Base-by-base conservation (phyloP, 2,888 invertebrate genomes). In the Ormyrus nitidulus region DNA sequence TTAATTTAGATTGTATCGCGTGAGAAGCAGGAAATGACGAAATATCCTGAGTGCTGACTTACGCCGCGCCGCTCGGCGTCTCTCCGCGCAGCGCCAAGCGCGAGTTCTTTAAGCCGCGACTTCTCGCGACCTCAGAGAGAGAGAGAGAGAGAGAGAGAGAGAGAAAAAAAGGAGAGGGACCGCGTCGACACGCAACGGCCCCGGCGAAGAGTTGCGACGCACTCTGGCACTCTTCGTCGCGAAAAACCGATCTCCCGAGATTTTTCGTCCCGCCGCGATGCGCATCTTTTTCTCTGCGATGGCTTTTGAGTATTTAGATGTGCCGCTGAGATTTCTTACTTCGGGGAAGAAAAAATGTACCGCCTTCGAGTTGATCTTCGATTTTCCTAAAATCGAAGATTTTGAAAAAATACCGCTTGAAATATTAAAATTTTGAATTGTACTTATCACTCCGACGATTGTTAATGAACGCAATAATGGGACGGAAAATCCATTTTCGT, bases 1-100 rank as follows among this genome's bases (percentile, higher is more conserved):
- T 90, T 90, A 90, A 90, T 90, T 90, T 90, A 90, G 90, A 90
- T 90, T 90, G 90, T 90, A 90, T 90, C 90, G 90, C 90, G 90
- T 90, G 90, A 90, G 90, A 90, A 90, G 90, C 90, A 90, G 90
- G 90, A 90, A 90, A 90, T 90, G 90, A 90, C 90, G 90, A 90
- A 90, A 90, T 90, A 90, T 90, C 90, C 90, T 90, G 90, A 89
- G 89, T 88, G 88, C 89, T 86, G 89, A 90, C 89, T 90, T 90
- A 89, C 88, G 87, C 87, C 85, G 81, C 82, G 70, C 70, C 62
- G 79, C 11, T 19, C 34, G 62, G 34, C 58, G 71, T 64, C 11
- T 56, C 56, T 56, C 56, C 69, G 59, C 54, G n/a, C 65, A n/a
- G 56, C 48, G 13, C n/a, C 13, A 6, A 19, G 8, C 53, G 49